phyloP scores from a whole-genome alignment of 2,797 vertebrate species.

The Cuculus canorus region DNA sequence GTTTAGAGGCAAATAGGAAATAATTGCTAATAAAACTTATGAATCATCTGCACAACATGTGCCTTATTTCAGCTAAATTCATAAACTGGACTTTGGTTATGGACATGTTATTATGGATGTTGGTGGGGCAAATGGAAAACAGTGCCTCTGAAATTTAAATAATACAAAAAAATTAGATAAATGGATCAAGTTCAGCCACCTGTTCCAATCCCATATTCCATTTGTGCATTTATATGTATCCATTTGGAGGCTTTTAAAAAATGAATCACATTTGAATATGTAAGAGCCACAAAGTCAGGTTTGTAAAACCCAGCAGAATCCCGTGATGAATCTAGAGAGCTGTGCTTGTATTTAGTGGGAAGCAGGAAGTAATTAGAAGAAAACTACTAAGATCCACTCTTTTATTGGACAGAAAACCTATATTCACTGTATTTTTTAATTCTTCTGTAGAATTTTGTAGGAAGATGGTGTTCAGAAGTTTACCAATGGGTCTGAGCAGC shows the following conservation, averaged over 20 bases:
- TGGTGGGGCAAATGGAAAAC: not conserved
- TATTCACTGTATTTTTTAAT: not conserved
- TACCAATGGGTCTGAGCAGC: not conserved
- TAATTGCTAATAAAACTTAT: not conserved
- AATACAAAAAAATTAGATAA: not conserved
- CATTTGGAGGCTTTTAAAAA: not conserved
- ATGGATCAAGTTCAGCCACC: not conserved
- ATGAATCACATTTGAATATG: not conserved
- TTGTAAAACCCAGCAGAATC: not conserved
- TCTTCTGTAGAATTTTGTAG: not conserved
- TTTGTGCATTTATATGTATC: not conserved
- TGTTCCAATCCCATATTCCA: not conserved
- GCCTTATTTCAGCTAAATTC: not conserved
- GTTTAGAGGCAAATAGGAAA: conserved; percentile 15
- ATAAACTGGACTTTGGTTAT: not conserved
- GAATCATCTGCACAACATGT: not conserved
- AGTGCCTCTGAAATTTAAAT: not conserved
- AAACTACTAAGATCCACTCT: not conserved
- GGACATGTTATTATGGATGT: not conserved
- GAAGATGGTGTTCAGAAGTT: not conserved
- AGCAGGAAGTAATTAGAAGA: not conserved
- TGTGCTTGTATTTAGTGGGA: not conserved
- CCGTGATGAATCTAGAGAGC: not conserved
- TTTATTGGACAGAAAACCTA: not conserved
- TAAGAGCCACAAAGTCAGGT: not conserved